phyloP scores from a whole-genome alignment of 2,888 invertebrate genomes.

The Cantharis nigra region DNA sequence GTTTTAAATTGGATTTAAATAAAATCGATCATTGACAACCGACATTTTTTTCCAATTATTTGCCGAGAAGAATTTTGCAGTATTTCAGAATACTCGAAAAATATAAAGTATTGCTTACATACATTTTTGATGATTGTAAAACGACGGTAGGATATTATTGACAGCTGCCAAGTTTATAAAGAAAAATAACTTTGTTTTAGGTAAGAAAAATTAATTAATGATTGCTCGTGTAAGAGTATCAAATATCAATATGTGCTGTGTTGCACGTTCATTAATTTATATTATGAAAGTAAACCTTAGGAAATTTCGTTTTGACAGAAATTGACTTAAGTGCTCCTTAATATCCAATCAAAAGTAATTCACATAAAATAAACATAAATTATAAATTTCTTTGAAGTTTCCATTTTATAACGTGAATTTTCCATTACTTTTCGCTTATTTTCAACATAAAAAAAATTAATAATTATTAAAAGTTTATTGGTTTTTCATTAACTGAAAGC shows the following conservation, averaged over 20 bases:
- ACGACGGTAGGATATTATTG: background rate
- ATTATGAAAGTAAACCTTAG: background rate
- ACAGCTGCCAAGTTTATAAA: background rate
- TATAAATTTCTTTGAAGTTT: background rate
- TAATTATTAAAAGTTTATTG: background rate
- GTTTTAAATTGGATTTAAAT: background rate
- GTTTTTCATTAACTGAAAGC: background rate
- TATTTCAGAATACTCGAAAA: background rate
- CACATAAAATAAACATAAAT: background rate
- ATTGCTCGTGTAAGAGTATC: background rate
- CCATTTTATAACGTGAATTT: background rate
- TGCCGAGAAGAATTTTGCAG: background rate
- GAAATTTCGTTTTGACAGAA: background rate
- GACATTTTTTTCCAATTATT: background rate
- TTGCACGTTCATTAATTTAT: background rate
- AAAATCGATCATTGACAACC: background rate
- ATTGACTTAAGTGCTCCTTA: background rate
- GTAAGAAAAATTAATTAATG: background rate
- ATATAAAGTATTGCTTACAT: background rate
- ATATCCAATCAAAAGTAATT: background rate
- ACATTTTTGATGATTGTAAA: background rate
- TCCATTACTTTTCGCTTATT: background rate
- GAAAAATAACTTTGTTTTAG: background rate
- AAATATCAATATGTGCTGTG: background rate
- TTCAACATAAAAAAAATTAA: background rate